Conservation (phyloP, 1,140 invertebrate species). For the Neoseiulus cucumeris region DNA sequence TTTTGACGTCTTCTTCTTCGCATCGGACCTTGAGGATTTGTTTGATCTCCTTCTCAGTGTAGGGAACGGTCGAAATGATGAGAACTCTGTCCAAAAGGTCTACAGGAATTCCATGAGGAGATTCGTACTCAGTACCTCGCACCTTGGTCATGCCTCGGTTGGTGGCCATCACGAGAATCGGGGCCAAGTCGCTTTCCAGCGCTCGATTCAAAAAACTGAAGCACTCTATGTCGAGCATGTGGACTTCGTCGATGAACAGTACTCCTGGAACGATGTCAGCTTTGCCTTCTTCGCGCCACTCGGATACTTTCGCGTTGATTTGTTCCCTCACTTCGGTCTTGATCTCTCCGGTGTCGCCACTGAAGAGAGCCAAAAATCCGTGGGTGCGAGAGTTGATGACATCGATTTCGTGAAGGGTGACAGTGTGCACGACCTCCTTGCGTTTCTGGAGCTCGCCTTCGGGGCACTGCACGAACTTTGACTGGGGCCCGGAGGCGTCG, state of each 20-base stretch:
- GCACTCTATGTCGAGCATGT: slow-evolving; percentile 97
- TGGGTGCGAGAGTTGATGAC: slow-evolving; percentile 93
- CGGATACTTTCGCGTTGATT: slow-evolving; percentile 91
- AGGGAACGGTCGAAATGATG: slow-evolving; percentile 74
- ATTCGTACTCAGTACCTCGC: slow-evolving; percentile 74
- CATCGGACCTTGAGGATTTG: slow-evolving; percentile 81
- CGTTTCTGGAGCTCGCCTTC: slow-evolving; percentile 95
- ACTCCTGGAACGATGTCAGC: slow-evolving; percentile 95
- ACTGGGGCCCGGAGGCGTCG: slow-evolving; percentile 76
- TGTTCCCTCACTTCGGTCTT: slow-evolving; percentile 93
- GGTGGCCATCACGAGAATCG: slow-evolving; percentile 96
- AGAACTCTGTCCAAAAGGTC: slow-evolving; percentile 89
- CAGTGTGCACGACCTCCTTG: slow-evolving; percentile 97
- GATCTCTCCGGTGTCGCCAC: slow-evolving; percentile 96
- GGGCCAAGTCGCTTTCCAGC: slow-evolving; percentile 87
- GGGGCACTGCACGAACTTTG: slow-evolving; percentile 88
- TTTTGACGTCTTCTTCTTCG: slow-evolving; percentile 92
- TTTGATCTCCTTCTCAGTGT: slow-evolving; percentile 66
- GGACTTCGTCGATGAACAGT: slow-evolving; percentile 76
- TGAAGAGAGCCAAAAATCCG: slow-evolving; percentile 91
- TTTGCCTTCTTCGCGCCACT: slow-evolving; percentile 98
- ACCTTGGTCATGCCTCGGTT: slow-evolving; percentile 92
- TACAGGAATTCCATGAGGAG: slow-evolving; percentile 88
- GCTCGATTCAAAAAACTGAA: slow-evolving; percentile 94
- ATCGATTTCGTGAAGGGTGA: slow-evolving; percentile 94